Conservation (phyloP, 1,140 invertebrate genomes). For the Antheraea pernyi region DNA sequence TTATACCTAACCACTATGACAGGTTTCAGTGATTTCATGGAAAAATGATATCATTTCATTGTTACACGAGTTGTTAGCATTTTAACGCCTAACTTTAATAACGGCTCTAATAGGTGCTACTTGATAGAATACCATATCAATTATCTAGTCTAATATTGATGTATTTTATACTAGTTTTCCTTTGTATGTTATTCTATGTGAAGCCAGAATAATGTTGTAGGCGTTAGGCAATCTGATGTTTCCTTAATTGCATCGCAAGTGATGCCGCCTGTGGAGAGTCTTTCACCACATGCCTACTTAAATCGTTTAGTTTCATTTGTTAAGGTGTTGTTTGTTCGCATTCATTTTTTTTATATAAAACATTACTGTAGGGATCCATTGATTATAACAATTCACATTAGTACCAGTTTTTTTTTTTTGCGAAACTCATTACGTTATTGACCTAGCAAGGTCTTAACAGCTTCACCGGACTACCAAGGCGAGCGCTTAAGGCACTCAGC, state of each 20-base stretch:
- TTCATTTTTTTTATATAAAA: no score
- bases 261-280: not conserved
- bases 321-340: no score
- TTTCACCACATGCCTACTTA: not conserved
- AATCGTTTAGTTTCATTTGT: not conserved
- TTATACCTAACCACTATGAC: slow-evolving; percentile 8
- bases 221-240: not conserved
- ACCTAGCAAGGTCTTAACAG: no score
- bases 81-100: slow-evolving; percentile 1
- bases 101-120: not conserved
- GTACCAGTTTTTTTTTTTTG: no score
- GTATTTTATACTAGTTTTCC: not conserved
- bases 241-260: not conserved
- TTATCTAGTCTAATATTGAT: not conserved
- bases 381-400: no score
- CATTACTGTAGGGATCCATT: no score
- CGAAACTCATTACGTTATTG: no score
- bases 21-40: slow-evolving; percentile 13
- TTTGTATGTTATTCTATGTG: not conserved
- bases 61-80: not conserved
- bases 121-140: slow-evolving; percentile 3
- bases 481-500: no score
- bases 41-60: slow-evolving; percentile 16
- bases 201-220: not conserved
- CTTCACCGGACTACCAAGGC: no score